Evolutionary conservation across 2,113 vertebrate genomes (phyloP).

Genomic region (Porphyrio hochstetteri): DNA sequence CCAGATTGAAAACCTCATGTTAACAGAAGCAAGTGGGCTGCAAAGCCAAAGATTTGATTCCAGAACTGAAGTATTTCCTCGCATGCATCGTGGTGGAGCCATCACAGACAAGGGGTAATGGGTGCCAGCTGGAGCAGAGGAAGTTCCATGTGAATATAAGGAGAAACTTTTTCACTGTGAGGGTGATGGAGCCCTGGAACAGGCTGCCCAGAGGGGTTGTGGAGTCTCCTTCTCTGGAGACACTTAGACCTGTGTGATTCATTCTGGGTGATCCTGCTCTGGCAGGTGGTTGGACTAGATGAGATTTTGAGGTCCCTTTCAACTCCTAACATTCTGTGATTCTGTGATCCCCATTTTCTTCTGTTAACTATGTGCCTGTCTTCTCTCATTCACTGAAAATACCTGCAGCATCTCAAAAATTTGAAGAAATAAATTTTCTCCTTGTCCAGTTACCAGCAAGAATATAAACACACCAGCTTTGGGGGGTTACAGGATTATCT

Average conservation of each 20-base stretch:
- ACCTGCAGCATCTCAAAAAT: background rate
- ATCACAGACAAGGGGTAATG: too few species aligned
- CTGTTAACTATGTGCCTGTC: background rate
- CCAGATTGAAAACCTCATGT: background rate
- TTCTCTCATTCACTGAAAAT: background rate
- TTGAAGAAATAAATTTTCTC: background rate
- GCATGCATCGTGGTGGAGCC: background rate
- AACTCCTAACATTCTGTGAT: too few species aligned
- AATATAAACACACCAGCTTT: background rate
- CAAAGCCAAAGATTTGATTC: background rate
- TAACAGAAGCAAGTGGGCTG: background rate
- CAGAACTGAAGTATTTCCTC: background rate
- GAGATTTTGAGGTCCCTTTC: too few species aligned
- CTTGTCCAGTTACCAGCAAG: background rate
- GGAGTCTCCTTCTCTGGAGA: too few species aligned
- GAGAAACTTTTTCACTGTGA: too few species aligned
- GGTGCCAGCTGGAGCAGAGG: too few species aligned
- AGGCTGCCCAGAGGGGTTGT: too few species aligned
- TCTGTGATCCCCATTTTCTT: background rate
- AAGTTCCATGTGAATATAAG: too few species aligned
- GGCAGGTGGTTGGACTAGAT: too few species aligned
- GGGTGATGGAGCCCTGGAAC: too few species aligned
- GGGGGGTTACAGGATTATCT: background rate
- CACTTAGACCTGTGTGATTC: too few species aligned
- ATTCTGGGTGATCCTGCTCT: too few species aligned